A percentile compares a stretch with the other conserved stretches of the same genome.
Conservation (phyloP, 1,140 invertebrate species). For the Laodelphax striatellus region DNA sequence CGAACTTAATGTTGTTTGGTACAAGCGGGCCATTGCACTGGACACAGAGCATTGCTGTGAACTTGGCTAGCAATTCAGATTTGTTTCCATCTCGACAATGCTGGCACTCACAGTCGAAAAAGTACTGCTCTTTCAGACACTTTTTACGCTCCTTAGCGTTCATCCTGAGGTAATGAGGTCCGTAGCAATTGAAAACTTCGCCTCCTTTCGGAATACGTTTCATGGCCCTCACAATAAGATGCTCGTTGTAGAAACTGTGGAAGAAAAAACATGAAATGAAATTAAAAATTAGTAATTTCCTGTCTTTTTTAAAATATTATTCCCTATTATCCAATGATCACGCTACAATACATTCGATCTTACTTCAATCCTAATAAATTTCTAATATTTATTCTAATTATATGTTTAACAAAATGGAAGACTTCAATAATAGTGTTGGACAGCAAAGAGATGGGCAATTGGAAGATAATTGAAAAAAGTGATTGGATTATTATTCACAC, state of each 20-base stretch:
- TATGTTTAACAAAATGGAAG: no score
- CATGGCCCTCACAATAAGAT: constrained; percentile 43
- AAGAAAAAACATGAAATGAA: neutral
- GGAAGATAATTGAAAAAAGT: no score
- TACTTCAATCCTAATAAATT: no score
- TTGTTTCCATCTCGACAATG: neutral
- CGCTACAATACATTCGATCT: no score
- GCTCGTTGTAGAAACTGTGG: constrained; percentile 34
- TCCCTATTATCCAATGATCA: no score
- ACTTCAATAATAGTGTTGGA: no score
- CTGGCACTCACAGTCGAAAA: constrained; percentile 53
- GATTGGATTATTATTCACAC: no score
- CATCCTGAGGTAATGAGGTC: constrained; percentile 52
- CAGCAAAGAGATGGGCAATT: no score
- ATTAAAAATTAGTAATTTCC: no score
- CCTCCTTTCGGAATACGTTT: constrained; percentile 38
- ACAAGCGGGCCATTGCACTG: constrained; percentile 14
- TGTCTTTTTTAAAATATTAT: no score
- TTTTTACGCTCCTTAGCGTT: constrained; percentile 40
- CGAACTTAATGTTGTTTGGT: neutral
- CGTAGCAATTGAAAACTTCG: constrained; percentile 68
- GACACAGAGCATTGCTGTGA: constrained; percentile 26
- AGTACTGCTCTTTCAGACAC: constrained; percentile 52
- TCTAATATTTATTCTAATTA: no score
- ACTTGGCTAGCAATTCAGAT: constrained; percentile 4